These are phyloP conservation scores for Syrmaticus mikado DNA, from an alignment of 2,113 vertebrate genomes.

Conservation along the genomic window DNA sequence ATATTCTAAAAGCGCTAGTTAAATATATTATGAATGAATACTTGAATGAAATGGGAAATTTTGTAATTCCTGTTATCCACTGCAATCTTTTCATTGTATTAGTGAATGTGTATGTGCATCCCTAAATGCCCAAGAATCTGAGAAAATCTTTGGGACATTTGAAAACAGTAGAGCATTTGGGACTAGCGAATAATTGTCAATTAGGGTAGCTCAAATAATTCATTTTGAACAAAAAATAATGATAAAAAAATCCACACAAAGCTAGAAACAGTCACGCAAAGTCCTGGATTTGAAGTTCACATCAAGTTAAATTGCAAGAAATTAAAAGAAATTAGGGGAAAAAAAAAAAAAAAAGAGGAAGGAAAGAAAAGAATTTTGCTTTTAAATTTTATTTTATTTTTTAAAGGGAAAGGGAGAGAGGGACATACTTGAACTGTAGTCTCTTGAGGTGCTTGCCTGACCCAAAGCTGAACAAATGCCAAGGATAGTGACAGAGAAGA, in stretches of 20 bases:
- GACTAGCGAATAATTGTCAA: not conserved
- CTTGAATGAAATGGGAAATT: not conserved
- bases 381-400: not conserved
- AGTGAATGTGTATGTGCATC: not conserved
- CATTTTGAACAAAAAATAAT: not conserved
- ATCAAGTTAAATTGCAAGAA: not conserved
- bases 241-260: not conserved
- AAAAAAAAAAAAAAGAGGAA: not conserved
- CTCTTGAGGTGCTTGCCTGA: constrained; percentile 36
- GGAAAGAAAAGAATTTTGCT: not conserved
- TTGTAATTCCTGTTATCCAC: not conserved
- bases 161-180: not conserved
- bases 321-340: not conserved
- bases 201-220: not conserved
- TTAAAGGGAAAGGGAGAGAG: no score
- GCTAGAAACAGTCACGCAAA: not conserved
- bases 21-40: not conserved
- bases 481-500: constrained; percentile 60
- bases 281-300: not conserved
- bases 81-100: not conserved
- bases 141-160: not conserved
- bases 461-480: constrained; percentile 51
- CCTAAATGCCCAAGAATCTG: not conserved
- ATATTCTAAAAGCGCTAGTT: not conserved
- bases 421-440: constrained; percentile 1